Conservation (phyloP, 2,888 invertebrate species). For the Drosophila gaucha region DNA sequence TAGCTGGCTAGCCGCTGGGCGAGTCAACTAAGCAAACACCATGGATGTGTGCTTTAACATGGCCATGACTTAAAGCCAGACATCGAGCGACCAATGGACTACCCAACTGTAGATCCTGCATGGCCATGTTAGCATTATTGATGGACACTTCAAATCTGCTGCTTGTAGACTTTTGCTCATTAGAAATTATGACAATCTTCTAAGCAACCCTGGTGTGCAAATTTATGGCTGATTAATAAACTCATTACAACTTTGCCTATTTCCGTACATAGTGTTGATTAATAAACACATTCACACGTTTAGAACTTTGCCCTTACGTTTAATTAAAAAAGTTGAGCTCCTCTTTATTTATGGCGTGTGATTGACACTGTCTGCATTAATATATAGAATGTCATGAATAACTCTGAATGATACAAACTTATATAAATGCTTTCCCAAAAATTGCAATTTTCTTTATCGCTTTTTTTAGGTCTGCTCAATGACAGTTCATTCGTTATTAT, state of each 20-base stretch:
- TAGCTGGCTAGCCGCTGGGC: constrained; percentile 51
- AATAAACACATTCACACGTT: constrained; percentile 37
- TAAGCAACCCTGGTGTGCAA: constrained; percentile 11
- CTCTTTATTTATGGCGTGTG: constrained; percentile 18
- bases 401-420: neutral
- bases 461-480: neutral
- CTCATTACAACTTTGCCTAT: constrained; percentile 73
- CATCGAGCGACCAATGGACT: constrained; percentile 21
- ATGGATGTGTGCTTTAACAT: constrained; percentile 14
- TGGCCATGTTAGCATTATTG: constrained; percentile 16
- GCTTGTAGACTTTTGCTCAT: constrained; percentile 28
- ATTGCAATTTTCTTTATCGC: neutral
- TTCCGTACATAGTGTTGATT: constrained; percentile 46
- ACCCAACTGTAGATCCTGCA: constrained; percentile 1
- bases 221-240: constrained; percentile 74
- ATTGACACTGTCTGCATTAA: constrained; percentile 15
- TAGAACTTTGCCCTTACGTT: constrained; percentile 31
- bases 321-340: constrained; percentile 63
- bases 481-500: neutral
- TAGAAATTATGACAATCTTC: constrained; percentile 68
- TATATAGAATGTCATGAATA: too few relatives aligned
- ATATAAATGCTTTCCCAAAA: neutral
- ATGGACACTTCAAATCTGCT: constrained; percentile 26
- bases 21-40: constrained; percentile 23
- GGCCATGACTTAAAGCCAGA: constrained; percentile 31